Evolutionary conservation across 2,888 invertebrate genomes (phyloP), one percentile per base, ranked within the genome.

Genomic region (Abrostola tripartita): DNA sequence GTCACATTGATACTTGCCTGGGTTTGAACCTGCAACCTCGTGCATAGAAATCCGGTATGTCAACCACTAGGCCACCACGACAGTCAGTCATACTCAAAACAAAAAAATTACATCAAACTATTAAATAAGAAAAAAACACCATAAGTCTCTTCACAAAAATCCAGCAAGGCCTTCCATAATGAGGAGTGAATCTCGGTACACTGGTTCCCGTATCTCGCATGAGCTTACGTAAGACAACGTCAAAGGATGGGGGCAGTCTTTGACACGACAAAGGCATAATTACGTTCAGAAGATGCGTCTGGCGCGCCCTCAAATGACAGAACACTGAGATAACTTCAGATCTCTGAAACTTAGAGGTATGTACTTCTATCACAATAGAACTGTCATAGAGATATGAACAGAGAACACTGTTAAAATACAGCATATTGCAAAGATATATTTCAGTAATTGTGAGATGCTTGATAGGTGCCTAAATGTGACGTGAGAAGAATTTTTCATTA

Each of bases 211-310:
- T 55, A 56, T 68, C 74, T 57, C 60, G 55, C 53, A 60, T 61
- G 59, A 7, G 60, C 67, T 74, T 71, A 63, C 67, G 64, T n/a
- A 61, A 72, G 61, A 35, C 69, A 74, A 49, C 59, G 51, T 67
- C 73, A 73, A 76, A 73, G 71, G 76, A 66, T 53, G 54, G 49
- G 72, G 66, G 51, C 76, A 71, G 73, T 75, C 73, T 73, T 73
- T 73, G 73, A 71, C 65, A 71, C 67, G 38, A 66, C 73, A 76
- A 76, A 76, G 73, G 58, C 71, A 78, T 76, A 77, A 76, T 76
- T 76, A 78, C 78, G 75, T 78, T 68, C 78, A 52, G 68, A 75
- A 76, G 75, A 77, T 74, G 61, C 66, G 75, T 78, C 68, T 67
- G 52, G 60, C 49, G 55, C 60, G 71, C 56, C 65, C 54, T 52